Percentiles rank a stretch among this genome's conserved stretches.
These are phyloP conservation scores for Chrysomallon squamiferum DNA, from an alignment of 1,140 invertebrate species.

Conservation along the genomic window DNA sequence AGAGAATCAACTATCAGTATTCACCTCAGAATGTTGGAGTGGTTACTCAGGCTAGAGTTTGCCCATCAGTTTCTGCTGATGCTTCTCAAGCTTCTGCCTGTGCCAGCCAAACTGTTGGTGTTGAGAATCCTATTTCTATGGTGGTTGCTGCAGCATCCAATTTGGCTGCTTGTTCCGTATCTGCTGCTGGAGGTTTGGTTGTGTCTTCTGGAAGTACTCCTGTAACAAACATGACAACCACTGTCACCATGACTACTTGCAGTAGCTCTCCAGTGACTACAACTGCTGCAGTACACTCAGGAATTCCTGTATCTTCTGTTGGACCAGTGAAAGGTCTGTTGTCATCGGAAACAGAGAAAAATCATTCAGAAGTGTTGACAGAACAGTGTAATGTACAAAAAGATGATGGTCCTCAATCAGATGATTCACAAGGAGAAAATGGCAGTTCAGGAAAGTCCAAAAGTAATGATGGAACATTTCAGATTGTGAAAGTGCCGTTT, in stretches of 20 bases:
- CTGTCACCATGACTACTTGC: constrained; percentile 16
- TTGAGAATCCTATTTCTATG: too few relatives aligned
- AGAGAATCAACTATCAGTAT: constrained; percentile 4
- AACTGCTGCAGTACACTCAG: constrained; percentile 13
- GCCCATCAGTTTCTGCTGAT: neutral
- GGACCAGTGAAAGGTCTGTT: neutral
- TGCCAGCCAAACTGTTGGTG: too few relatives aligned
- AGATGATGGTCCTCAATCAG: too few relatives aligned
- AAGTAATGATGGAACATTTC: neutral
- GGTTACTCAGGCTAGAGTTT: neutral
- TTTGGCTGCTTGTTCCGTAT: too few relatives aligned
- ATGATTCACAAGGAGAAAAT: too few relatives aligned
- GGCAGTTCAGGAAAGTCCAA: neutral
- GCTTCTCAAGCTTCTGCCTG: neutral
- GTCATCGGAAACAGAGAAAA: neutral
- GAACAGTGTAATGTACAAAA: too few relatives aligned
- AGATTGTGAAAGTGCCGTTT: constrained; percentile 63
- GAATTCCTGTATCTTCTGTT: constrained; percentile 7
- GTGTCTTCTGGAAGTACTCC: constrained; percentile 3
- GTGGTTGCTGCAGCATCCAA: too few relatives aligned
- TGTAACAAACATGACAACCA: constrained; percentile 13
- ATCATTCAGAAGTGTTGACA: too few relatives aligned
- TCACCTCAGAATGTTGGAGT: neutral
- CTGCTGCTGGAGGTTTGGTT: neutral
- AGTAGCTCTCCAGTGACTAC: constrained; percentile 6